Evolutionary conservation across 2,888 invertebrate species (phyloP), one percentile per base, ranked within the genome.

Genomic region (Odontocolon sp.): DNA sequence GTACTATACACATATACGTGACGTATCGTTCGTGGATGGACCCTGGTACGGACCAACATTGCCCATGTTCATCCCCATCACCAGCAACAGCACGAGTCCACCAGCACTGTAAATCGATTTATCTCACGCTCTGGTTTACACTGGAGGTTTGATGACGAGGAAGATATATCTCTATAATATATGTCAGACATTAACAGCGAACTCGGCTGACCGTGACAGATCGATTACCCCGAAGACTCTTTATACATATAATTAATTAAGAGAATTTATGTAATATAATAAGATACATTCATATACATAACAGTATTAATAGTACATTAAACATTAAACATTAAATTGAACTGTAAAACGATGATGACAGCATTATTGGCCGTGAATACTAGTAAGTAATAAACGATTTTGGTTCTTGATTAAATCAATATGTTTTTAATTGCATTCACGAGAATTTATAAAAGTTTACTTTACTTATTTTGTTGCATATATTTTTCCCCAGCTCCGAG

Each of bases 71-170:
- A 54, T 61, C 31, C 66, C 59, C 67, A 67, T 61, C 45, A 50
- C 54, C 8, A 14, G 36, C 33, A 38, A 40, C 42, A 50, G 14
- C 54, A 23, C 52, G 63, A 28, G 66, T 63, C 57, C 57, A 52
- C 42, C 59, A 54, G 72, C 68, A 70, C 59, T 56, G 67, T 64
- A 74, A 73, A 74, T 75, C 78, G 72, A 81, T 70, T 78, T 78
- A 73, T 69, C 78, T 70, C 52, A 67, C 50, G 72, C 76, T 70
- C 69, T 69, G 64, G 57, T 52, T 56, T 57, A 42, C 56, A 31
- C 59, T 14, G 26, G 40, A 57, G 67, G 68, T 47, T 68, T 68
- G 72, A 77, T 77, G 77, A 77, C 68, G 77, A 68, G 56, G 47
- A 61, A 31, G 14, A 50, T 57, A 71, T 63, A 59, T 70, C 31